Percentiles rank a stretch among this genome's conserved stretches.
Conservation (phyloP, 2,113 vertebrate genomes). For the Hassar affinis region DNA sequence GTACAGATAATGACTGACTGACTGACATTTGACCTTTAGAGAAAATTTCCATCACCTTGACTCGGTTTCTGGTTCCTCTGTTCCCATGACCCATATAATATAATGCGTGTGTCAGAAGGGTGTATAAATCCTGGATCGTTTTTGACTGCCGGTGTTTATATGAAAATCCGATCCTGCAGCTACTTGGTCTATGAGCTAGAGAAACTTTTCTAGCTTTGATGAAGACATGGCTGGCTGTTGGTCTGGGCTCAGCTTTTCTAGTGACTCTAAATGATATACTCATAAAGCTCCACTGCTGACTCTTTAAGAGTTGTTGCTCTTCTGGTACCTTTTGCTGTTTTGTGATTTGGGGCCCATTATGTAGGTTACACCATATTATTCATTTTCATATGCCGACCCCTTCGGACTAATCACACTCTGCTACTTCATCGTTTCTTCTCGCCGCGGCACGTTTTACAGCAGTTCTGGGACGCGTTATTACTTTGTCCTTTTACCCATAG, state of each 20-base stretch:
- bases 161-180: background rate
- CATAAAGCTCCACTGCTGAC: background rate
- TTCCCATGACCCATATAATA: background rate
- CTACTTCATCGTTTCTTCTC: background rate
- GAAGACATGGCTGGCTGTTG: too few relatives aligned
- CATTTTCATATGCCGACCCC: conserved; percentile 3
- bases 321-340: background rate
- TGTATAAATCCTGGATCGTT: background rate
- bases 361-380: conserved; percentile 2
- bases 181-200: background rate
- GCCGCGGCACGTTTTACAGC: background rate
- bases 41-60: background rate
- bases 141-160: background rate
- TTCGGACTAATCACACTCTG: conserved; percentile 11
- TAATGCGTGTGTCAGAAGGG: background rate
- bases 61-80: background rate
- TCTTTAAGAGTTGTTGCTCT: conserved; percentile 9
- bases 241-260: conserved; percentile 23
- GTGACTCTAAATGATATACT: background rate
- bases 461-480: conserved; percentile 5
- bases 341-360: conserved; percentile 17
- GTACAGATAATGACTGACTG: too few relatives aligned
- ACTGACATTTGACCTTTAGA: background rate
- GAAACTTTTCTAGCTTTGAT: background rate
- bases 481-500: conserved; percentile 26